A percentile compares a stretch with the other conserved stretches of the same genome.
Conservation (phyloP, 2,113 vertebrate genomes). For the Canis aureus region DNA sequence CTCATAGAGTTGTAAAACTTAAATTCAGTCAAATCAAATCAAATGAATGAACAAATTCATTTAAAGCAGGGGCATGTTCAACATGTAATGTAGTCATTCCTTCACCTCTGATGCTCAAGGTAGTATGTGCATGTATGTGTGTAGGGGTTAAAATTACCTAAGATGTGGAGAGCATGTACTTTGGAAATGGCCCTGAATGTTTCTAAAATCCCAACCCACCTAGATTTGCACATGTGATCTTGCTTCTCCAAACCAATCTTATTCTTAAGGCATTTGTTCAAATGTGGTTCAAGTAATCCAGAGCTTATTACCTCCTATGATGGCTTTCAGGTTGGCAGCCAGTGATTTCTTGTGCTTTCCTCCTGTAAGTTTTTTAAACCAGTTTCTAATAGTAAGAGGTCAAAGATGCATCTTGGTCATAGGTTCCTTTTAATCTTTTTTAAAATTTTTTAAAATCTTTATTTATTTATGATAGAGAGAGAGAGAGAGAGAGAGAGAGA, state of each 20-base stretch:
- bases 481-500: no score
- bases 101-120: background rate
- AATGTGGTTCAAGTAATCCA: background rate
- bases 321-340: background rate
- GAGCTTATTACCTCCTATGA: background rate
- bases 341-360: background rate
- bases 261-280: background rate
- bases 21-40: constrained; percentile 32
- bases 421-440: background rate
- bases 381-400: background rate
- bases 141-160: background rate
- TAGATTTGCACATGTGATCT: background rate
- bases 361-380: background rate
- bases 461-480: no score
- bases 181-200: background rate
- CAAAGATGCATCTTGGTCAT: background rate
- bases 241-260: background rate
- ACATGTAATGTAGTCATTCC: background rate
- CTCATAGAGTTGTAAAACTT: background rate
- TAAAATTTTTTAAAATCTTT: no score
- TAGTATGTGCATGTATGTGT: background rate
- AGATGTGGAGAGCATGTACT: background rate
- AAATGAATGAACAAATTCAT: background rate
- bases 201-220: background rate
- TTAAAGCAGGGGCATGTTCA: background rate